A percentile compares a stretch with the other conserved stretches of the same genome.
Conservation (phyloP, 2,113 vertebrate species). For the Anoura caudifer region DNA sequence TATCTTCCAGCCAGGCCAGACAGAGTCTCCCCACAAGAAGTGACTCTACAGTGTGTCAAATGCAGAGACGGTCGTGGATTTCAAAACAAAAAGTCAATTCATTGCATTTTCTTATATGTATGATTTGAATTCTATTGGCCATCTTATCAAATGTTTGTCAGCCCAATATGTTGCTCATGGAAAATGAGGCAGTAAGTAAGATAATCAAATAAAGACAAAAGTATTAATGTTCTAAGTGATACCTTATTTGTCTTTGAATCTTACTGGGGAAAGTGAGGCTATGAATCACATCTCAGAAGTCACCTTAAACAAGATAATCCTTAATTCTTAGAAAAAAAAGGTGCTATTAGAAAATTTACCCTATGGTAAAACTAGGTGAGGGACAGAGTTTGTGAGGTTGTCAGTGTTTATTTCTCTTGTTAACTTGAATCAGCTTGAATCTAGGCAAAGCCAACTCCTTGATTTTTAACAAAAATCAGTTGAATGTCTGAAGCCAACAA, state of each 20-base stretch:
- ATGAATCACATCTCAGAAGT: background rate
- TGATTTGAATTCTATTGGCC: background rate
- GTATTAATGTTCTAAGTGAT: background rate
- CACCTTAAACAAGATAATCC: background rate
- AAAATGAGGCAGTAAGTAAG: background rate
- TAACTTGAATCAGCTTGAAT: background rate
- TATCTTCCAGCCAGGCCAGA: constrained; percentile 54
- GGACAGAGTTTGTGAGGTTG: background rate
- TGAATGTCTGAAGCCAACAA: background rate
- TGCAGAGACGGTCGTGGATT: background rate
- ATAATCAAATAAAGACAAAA: background rate
- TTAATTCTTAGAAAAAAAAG: background rate
- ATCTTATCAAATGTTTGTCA: background rate
- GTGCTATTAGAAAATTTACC: background rate
- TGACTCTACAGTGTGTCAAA: constrained; percentile 11
- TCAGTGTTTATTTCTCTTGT: background rate
- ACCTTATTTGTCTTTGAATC: background rate
- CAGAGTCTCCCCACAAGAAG: constrained; percentile 70
- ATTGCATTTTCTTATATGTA: background rate
- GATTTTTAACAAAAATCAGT: background rate
- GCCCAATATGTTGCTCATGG: background rate
- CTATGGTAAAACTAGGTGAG: background rate
- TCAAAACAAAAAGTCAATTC: background rate
- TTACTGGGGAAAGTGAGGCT: background rate
- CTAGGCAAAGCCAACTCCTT: background rate